Percentiles rank a stretch among this genome's conserved stretches.
Evolutionary conservation across 2,113 vertebrate species (phyloP).

Genomic region (Ophthalmolycus amberensis): DNA sequence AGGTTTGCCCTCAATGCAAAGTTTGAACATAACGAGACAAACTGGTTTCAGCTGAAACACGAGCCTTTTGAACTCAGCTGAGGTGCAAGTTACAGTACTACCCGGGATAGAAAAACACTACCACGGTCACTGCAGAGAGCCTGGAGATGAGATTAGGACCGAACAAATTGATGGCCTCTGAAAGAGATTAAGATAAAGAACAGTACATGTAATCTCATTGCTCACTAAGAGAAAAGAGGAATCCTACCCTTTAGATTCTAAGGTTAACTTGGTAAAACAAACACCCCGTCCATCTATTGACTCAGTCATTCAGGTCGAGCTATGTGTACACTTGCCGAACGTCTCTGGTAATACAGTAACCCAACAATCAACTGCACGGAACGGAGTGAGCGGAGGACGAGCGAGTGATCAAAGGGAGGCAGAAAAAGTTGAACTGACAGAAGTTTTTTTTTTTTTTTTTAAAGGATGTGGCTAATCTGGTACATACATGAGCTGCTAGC

Average conservation of each 20-base stretch:
- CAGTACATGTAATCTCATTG: slow-evolving; percentile 77
- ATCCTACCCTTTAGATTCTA: slow-evolving; percentile 66
- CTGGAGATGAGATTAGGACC: slow-evolving; percentile 77
- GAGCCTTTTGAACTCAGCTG: slow-evolving; percentile 43
- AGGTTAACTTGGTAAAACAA: slow-evolving; percentile 61
- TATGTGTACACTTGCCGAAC: slow-evolving; percentile 4
- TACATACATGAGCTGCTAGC: slow-evolving; percentile 28
- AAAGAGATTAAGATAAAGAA: slow-evolving; percentile 80
- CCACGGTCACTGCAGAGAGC: slow-evolving; percentile 57
- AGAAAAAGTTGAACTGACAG: slow-evolving; percentile 3
- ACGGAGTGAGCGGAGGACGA: neutral
- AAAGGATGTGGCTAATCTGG: neutral
- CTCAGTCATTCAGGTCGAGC: slow-evolving; percentile 15
- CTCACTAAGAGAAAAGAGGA: slow-evolving; percentile 76
- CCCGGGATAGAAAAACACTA: slow-evolving; percentile 44
- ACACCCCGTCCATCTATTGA: slow-evolving; percentile 43
- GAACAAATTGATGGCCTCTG: slow-evolving; percentile 77
- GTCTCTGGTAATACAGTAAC: slow-evolving; percentile 45
- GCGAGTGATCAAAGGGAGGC: neutral
- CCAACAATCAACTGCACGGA: slow-evolving; percentile 43
- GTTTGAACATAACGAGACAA: slow-evolving; percentile 30
- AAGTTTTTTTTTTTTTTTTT: neutral
- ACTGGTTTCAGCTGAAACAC: slow-evolving; percentile 38
- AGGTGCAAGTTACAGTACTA: slow-evolving; percentile 4
- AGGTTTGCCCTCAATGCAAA: slow-evolving; percentile 23